A percentile compares a stretch with the other conserved stretches of the same genome.
phyloP scores from a whole-genome alignment of 2,888 invertebrate genomes.

The Chymomyza procnemis region DNA sequence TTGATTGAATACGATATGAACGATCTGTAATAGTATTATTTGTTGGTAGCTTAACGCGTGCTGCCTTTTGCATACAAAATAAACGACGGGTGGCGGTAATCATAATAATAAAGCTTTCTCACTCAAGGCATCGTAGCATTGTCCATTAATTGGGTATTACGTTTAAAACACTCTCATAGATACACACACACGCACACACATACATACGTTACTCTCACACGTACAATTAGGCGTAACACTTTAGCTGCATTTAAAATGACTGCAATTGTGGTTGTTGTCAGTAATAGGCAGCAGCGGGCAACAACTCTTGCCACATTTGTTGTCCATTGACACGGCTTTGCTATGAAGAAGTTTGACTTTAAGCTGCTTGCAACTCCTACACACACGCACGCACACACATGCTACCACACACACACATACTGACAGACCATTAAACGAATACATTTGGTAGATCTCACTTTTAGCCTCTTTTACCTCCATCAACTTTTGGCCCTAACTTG shows the following conservation, averaged over 20 bases:
- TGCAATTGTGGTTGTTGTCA: neutral
- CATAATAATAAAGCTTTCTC: constrained; percentile 46
- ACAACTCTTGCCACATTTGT: constrained; percentile 17
- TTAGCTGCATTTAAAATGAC: constrained; percentile 12
- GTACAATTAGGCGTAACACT: constrained; percentile 11
- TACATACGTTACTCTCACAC: neutral
- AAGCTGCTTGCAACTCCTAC: neutral
- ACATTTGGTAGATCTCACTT: neutral
- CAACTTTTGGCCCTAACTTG: constrained; percentile 28
- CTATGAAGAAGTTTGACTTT: neutral
- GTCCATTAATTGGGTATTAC: constrained; percentile 55
- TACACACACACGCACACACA: neutral
- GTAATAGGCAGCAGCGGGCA: constrained; percentile 11
- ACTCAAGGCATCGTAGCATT: constrained; percentile 42
- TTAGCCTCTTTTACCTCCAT: constrained; percentile 6
- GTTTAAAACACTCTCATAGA: constrained; percentile 24
- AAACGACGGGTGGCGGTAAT: constrained; percentile 41
- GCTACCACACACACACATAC: no score
- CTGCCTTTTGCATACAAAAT: constrained; percentile 29
- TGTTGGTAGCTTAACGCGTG: constrained; percentile 8
- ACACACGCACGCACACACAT: no score
- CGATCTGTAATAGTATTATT: neutral
- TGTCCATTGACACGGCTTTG: constrained; percentile 44
- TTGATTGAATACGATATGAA: neutral
- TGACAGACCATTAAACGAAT: neutral